Base-by-base conservation (phyloP, 2,888 invertebrate species). In the Exephanes ischioxanthus region DNA sequence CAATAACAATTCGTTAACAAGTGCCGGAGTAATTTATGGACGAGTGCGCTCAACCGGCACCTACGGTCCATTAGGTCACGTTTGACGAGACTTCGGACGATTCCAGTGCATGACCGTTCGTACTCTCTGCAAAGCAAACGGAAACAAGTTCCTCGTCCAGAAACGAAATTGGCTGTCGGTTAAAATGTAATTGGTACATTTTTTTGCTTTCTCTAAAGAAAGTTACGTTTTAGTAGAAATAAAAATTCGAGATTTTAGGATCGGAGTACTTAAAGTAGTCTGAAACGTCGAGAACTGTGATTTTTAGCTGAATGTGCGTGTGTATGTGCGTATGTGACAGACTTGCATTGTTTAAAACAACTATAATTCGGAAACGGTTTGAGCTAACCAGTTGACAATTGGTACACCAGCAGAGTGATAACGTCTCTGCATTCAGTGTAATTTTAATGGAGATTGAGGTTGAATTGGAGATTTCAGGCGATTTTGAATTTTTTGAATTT, bases 1-100 rank as follows among this genome's bases (percentile, higher is more conserved):
- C 80, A 87, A 89, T 88, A 87, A 45, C 45, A 16, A 90, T 89
- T 89, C 87, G 87, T 89, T 89, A 89, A 90, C 89, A 89, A 91
- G 89, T 88, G 89, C 83, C 84, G 78, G 72, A 68, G 84, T 89
- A 90, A 90, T 90, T 90, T 88, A 90, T 89, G 87, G 85, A 85
- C 75, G 88, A 88, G 86, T 82, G 86, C 83, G 84, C 55, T 30
- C 16, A 16, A 9, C 22, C 86, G 83, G 83, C 87, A 88, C 80
- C 81, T 84, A 87, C 80, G 86, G 83, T 88, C 88, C 88, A 87
- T 90, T 89, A 87, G 86, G 81, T 82, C 89, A 86, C 87, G 82
- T 86, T 80, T 85, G 73, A 85, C 83, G 87, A 81, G 83, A 85
- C 87, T 45, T 77, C 72, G 77, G 37, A 78, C 80, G 58, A 79